A percentile compares a stretch with the other conserved stretches of the same genome.
These are phyloP conservation scores for Hydriomena furcata DNA, from an alignment of 2,888 invertebrate species.

Conservation along the genomic window DNA sequence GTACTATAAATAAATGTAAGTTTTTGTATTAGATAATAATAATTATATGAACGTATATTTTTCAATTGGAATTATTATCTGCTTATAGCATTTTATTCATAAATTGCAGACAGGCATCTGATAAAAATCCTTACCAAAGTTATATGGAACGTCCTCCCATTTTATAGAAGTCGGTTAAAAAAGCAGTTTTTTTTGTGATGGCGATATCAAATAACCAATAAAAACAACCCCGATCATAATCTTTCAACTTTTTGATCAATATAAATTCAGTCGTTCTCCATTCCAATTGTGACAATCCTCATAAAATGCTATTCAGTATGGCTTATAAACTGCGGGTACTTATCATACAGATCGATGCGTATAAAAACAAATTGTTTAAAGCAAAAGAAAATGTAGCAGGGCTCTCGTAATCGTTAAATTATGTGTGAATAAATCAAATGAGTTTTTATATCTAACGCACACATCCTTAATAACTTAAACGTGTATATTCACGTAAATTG, in stretches of 20 bases:
- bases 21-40: too few species aligned
- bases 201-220: background rate
- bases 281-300: constrained; percentile 29
- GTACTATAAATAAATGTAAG: too few species aligned
- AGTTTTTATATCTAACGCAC: constrained; percentile 31
- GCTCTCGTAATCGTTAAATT: constrained; percentile 51
- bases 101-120: too few species aligned
- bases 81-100: too few species aligned
- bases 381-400: constrained; percentile 48
- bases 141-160: too few species aligned
- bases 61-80: too few species aligned
- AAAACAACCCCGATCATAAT: constrained; percentile 13
- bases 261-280: constrained; percentile 26
- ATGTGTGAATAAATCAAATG: constrained; percentile 59
- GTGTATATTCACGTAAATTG: background rate
- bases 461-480: background rate
- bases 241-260: constrained; percentile 15
- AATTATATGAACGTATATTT: too few species aligned
- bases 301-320: constrained; percentile 42
- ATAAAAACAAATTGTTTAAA: constrained; percentile 47
- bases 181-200: too few species aligned
- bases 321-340: constrained; percentile 49
- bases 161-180: too few species aligned
- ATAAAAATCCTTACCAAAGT: too few species aligned
- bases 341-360: constrained; percentile 48